Conservation (phyloP, 1,140 invertebrate genomes). For the Drosophila nannoptera region DNA sequence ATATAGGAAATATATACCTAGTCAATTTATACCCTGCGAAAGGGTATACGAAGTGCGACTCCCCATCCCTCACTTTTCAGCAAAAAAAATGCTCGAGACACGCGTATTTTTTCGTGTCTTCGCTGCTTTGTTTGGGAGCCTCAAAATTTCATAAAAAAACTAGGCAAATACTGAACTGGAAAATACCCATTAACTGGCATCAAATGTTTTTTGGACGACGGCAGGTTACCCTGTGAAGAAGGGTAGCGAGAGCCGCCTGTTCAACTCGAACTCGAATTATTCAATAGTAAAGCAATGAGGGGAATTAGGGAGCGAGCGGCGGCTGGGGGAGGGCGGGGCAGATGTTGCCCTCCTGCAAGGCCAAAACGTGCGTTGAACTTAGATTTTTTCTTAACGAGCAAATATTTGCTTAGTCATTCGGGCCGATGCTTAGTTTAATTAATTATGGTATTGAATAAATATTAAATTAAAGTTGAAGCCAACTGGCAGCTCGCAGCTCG, state of each 20-base stretch:
- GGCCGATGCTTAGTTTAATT: conserved; percentile 25
- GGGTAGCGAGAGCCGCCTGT: too few species aligned
- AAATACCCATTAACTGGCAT: conserved; percentile 5
- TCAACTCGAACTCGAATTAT: too few species aligned
- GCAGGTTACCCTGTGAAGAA: not conserved
- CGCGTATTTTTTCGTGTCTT: too few species aligned
- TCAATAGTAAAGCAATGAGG: not conserved
- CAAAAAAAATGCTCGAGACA: too few species aligned
- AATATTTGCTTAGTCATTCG: conserved; percentile 37
- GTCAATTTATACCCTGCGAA: too few species aligned
- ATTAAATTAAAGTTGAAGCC: conserved; percentile 16
- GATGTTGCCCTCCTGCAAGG: conserved; percentile 27
- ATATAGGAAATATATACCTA: too few species aligned
- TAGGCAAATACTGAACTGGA: conserved; percentile 13
- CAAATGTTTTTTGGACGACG: not conserved
- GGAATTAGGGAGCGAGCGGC: too few species aligned
- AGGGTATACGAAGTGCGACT: too few species aligned
- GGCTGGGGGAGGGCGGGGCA: not conserved
- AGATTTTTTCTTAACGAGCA: conserved; percentile 19
- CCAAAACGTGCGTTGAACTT: conserved; percentile 43
- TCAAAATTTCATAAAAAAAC: conserved; percentile 9
- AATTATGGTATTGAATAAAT: conserved; percentile 39
- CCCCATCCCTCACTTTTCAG: too few species aligned
- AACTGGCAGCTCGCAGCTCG: conserved; percentile 5
- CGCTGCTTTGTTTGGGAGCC: conserved; percentile 3